Base-by-base conservation (phyloP, 2,113 vertebrate species). In the Festucalex cinctus region DNA sequence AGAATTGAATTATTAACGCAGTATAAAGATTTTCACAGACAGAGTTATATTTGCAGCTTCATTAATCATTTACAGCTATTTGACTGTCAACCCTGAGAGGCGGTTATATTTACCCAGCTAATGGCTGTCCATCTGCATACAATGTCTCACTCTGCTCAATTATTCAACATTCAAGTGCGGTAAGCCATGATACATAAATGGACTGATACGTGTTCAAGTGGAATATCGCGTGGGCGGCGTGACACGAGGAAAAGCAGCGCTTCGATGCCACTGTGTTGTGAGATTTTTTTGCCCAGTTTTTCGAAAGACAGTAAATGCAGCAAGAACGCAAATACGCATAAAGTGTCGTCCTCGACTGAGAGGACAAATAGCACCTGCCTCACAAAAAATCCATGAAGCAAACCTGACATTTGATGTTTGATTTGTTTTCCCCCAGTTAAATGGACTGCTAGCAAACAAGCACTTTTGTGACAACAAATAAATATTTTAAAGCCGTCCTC, bases 51-150 rank as follows among this genome's bases (percentile, higher is more conserved):
- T 90, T 91, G 86, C 82, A 71, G 75, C 80, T 70, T 59, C 78
- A 88, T 91, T 72, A 91, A 92, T 89, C 83, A 91, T 91, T 90
- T 86, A 91, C 83, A 79, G 80, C 78, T 76, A 85, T 89, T 79
- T 87, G 86, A 86, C 88, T 88, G 88, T 88, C 84, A 88, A 90
- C 87, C 80, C 77, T 71, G 70, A 85, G 85, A 90, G 81, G 79
- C 77, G 78, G 91, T 89, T 90, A 91, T 91, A 92, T 92, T 92
- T 92, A 92, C 88, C 80, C 85, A 66, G 61, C 78, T 90, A 90
- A 90, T 88, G 87, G 88, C 74, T 24, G 16, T 69, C 84, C 83
- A 77, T 85, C 78, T 63, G 73, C 81, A 82, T 57, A 16, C 26
- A 57, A 16, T 57, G 74, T 68, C 72, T 82, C 79, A 74, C 70